A percentile compares a stretch with the other conserved stretches of the same genome.
phyloP scores from a whole-genome alignment of 2,113 vertebrate genomes.

The Motacilla alba region DNA sequence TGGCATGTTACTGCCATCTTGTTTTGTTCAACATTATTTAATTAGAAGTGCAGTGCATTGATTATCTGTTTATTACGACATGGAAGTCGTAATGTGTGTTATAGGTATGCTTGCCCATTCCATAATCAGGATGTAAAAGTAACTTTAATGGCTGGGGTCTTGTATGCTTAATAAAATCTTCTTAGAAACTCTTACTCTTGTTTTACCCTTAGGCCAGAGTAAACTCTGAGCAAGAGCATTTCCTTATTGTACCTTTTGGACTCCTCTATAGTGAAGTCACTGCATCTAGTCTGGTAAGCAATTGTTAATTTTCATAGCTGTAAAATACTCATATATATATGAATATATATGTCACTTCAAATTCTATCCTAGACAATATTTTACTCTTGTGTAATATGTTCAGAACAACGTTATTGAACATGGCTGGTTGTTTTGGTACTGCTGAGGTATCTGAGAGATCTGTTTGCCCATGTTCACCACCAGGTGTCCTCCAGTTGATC shows the following conservation, averaged over 20 bases:
- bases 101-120: background rate
- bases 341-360: background rate
- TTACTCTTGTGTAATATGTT: background rate
- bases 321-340: background rate
- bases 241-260: slow-evolving; percentile 94
- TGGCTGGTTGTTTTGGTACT: background rate
- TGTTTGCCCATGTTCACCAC: background rate
- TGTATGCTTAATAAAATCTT: background rate
- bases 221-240: slow-evolving; percentile 90
- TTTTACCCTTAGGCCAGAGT: slow-evolving; percentile 82
- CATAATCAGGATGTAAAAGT: background rate
- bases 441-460: background rate
- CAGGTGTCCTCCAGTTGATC: background rate
- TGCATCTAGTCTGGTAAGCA: slow-evolving; percentile 93
- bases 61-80: background rate
- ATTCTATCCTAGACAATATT: background rate
- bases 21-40: background rate
- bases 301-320: background rate
- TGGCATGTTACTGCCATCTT: background rate
- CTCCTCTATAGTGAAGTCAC: slow-evolving; percentile 97
- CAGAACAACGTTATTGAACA: background rate
- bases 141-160: background rate
- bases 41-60: background rate
- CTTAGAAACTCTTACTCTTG: background rate
- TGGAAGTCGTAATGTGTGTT: background rate